Conservation (phyloP, 2,797 vertebrate species). For the Ctenosaura bakeri region DNA sequence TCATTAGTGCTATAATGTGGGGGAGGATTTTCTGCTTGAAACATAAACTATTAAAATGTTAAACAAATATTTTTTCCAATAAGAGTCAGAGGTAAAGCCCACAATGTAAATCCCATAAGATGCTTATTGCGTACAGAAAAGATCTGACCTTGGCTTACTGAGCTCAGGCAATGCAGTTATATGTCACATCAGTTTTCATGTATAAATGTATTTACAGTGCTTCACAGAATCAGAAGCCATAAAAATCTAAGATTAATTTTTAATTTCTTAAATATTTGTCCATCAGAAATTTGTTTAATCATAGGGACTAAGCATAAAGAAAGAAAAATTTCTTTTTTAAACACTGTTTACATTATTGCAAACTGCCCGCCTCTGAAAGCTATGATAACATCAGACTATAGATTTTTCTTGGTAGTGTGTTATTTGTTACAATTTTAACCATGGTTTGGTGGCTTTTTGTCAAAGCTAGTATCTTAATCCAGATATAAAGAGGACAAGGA, state of each 20-base stretch:
- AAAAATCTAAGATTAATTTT: conserved; percentile 57
- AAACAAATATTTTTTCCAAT: conserved; percentile 55
- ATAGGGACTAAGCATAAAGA: conserved; percentile 47
- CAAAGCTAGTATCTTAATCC: conserved; percentile 12
- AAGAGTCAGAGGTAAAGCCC: conserved; percentile 42
- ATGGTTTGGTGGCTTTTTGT: conserved; percentile 40
- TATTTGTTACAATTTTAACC: conserved; percentile 15
- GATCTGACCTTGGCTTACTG: conserved; percentile 55
- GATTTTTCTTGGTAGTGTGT: conserved; percentile 12
- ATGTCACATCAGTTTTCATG: conserved; percentile 22
- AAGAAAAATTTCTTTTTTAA: background rate
- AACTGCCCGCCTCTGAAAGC: conserved; percentile 27
- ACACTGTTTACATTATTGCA: conserved; percentile 19
- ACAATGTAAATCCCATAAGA: conserved; percentile 51
- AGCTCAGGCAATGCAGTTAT: conserved; percentile 44
- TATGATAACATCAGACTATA: conserved; percentile 20
- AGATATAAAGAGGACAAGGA: background rate
- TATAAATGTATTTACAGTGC: background rate
- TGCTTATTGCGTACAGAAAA: conserved; percentile 48
- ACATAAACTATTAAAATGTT: conserved; percentile 60
- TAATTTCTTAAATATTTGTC: conserved; percentile 58
- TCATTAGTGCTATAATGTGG: conserved; percentile 40
- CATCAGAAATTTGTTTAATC: conserved; percentile 60
- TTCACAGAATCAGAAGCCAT: conserved; percentile 37
- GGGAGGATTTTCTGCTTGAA: conserved; percentile 48